Base-by-base conservation (phyloP, 2,113 vertebrate genomes). In the Passer domesticus region DNA sequence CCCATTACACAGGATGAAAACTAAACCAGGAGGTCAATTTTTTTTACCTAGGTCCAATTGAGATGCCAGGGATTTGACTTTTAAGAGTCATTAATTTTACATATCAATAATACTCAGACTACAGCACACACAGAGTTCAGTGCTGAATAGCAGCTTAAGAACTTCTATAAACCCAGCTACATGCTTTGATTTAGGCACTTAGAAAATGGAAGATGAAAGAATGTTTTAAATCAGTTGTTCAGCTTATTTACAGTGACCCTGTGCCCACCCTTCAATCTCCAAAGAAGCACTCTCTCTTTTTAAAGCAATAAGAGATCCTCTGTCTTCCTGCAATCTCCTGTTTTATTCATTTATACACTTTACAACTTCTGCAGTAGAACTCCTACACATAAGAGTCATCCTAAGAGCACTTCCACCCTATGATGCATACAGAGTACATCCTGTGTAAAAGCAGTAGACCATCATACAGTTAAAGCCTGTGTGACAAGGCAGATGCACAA, bases 331-430 rank as follows among this genome's bases (percentile, higher is more conserved):
- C 52, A 56, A 27, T 72, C 83, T 90, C 83, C 80, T 68, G 15
- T 63, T 80, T 74, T 87, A 92, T 90, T 91, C 77, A 75, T 96
- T 92, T 91, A 92, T 47, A 85, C 35, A 47, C 52, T 94, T 91
- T 72, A 94, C 91, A 94, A 92, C 64, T 95, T 82, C 47, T 75
- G 64, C 83, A 91, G 81, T 33, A 95, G 30, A 92, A 95, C 90
- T 85, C 95, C 95, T 59, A 95, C 92, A 49, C 41, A 1, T 59
- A 75, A 83, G 62, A 91, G 76, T 89, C 89, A 92, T 92, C 53
- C 83, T 87, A 91, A 79, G 62, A 94, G 81, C 69, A 68, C 60
- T 87, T 92, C 62, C 69, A 94, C 46, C 81, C 91, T 87, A 16
- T 23, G 4, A 33, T 64, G 66, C 81, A 77, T 64, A 22, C 52